Evolutionary conservation across 2,113 vertebrate genomes (phyloP).

Genomic region (Arenaria interpres): DNA sequence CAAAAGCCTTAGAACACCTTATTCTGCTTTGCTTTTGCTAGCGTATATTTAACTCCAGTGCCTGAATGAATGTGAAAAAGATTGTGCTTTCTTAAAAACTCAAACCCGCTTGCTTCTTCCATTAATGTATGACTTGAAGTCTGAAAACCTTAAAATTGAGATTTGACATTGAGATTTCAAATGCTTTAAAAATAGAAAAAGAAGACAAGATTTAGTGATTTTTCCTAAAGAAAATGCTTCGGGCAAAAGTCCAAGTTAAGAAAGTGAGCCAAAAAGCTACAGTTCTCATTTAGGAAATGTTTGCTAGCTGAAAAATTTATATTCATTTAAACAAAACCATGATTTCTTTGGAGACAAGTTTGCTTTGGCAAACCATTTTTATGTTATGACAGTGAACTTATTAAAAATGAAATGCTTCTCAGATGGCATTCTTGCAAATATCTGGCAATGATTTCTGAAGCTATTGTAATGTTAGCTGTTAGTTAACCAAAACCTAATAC

Average conservation of each 20-base stretch:
- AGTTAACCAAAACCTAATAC: slow-evolving; percentile 25
- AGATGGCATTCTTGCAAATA: slow-evolving; percentile 8
- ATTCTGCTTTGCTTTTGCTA: not conserved
- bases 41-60: not conserved
- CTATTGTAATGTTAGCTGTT: not conserved
- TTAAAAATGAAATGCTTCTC: slow-evolving; percentile 3
- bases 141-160: not conserved
- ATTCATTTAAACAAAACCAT: not conserved
- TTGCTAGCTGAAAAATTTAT: slow-evolving; percentile 17
- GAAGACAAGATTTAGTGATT: not conserved
- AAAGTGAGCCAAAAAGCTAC: not conserved
- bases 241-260: not conserved
- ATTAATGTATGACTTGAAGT: not conserved
- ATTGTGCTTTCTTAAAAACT: not conserved
- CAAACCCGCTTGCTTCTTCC: not conserved
- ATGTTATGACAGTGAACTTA: not conserved
- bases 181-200: not conserved
- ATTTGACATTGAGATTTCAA: not conserved
- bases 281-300: not conserved
- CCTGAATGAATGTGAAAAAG: not conserved
- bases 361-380: slow-evolving; percentile 7
- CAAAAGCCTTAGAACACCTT: not conserved
- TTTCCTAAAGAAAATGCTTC: not conserved
- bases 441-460: slow-evolving; percentile 9
- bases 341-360: not conserved